These are phyloP conservation scores for Gymnosoma rotundatum DNA, from an alignment of 2,888 invertebrate species.

Conservation along the genomic window DNA sequence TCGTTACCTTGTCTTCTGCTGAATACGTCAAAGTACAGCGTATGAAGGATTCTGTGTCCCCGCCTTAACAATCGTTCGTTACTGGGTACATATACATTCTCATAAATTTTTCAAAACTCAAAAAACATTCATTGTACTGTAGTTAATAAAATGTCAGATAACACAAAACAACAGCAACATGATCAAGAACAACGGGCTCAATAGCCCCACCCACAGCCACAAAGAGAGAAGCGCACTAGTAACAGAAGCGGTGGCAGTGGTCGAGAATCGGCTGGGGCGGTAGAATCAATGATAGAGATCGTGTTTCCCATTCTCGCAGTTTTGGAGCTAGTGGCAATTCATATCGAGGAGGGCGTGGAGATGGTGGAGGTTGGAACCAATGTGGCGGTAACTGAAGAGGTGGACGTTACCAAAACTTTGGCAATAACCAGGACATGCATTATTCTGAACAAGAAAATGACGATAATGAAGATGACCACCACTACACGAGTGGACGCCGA, in stretches of 20 bases:
- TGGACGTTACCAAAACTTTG: constrained; percentile 70
- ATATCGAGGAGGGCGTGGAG: constrained; percentile 83
- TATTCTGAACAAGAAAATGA: constrained; percentile 85
- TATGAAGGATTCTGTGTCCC: no score
- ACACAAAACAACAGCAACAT: constrained; percentile 48
- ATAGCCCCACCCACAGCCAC: constrained; percentile 69
- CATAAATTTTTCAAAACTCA: no score
- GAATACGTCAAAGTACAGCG: no score
- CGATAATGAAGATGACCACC: constrained; percentile 88
- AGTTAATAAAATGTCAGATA: constrained; percentile 50
- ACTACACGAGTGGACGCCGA: constrained; percentile 84
- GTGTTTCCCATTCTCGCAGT: constrained; percentile 77
- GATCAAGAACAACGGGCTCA: constrained; percentile 47
- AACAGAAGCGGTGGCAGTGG: constrained; percentile 80
- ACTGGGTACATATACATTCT: no score
- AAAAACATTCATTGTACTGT: no score
- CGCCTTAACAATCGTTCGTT: no score
- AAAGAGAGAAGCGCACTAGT: constrained; percentile 76
- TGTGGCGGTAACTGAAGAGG: constrained; percentile 81
- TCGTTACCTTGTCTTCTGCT: no score
- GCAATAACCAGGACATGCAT: constrained; percentile 78
- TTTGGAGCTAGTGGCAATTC: constrained; percentile 81
- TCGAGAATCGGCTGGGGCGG: constrained; percentile 75
- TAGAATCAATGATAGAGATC: constrained; percentile 71
- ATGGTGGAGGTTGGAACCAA: constrained; percentile 78